These are phyloP conservation scores for Pissodes strobi DNA, from an alignment of 1,140 invertebrate genomes.

Conservation along the genomic window DNA sequence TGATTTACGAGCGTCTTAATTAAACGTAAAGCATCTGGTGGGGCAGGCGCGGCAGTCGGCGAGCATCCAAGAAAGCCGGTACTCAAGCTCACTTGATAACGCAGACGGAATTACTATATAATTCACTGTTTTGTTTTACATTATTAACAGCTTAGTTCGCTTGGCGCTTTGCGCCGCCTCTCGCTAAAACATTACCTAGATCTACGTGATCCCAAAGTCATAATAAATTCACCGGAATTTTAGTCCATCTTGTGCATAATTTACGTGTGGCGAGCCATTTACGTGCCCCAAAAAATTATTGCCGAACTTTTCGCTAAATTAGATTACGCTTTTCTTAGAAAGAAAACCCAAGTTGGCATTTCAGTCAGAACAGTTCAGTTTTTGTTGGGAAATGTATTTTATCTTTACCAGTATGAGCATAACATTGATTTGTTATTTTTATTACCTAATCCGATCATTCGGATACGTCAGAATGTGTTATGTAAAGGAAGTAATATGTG, in stretches of 20 bases:
- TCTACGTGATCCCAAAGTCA: conserved; percentile 4
- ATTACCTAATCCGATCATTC: too few relatives aligned
- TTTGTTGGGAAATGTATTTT: too few relatives aligned
- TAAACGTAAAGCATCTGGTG: conserved; percentile 42
- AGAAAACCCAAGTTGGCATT: neutral
- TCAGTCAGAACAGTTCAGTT: too few relatives aligned
- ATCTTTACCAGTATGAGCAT: too few relatives aligned
- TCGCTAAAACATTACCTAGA: neutral
- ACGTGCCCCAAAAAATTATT: neutral
- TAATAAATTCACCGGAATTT: conserved; percentile 11
- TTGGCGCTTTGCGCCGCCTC: neutral
- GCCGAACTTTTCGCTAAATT: conserved; percentile 1
- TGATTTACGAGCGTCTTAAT: conserved; percentile 47
- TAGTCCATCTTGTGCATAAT: conserved; percentile 1
- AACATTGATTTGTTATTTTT: too few relatives aligned
- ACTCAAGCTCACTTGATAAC: neutral
- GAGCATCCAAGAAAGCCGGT: neutral
- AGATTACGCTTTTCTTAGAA: neutral
- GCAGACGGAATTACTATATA: neutral
- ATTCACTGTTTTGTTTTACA: conserved; percentile 8
- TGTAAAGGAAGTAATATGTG: too few relatives aligned
- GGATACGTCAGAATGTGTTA: too few relatives aligned
- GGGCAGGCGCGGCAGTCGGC: neutral
- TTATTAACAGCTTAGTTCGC: conserved; percentile 1
- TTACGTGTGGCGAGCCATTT: conserved; percentile 2